A percentile compares a stretch with the other conserved stretches of the same genome.
Evolutionary conservation across 2,797 vertebrate genomes (phyloP).

Genomic region (Poeciliopsis infans): DNA sequence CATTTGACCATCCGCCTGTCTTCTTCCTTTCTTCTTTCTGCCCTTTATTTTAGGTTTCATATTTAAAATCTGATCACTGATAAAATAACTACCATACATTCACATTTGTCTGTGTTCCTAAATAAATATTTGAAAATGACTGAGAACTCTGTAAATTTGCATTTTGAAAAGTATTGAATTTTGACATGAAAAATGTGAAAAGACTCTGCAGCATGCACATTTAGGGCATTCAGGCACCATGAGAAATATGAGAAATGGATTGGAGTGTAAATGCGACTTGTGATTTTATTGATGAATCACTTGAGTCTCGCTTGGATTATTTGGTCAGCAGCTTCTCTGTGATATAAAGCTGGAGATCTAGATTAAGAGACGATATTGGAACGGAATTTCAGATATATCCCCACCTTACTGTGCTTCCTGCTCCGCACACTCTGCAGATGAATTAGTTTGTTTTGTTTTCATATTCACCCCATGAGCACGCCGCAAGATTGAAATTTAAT

Average conservation of each 20-base stretch:
- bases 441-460: conserved; percentile 50
- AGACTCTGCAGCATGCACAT: background rate
- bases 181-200: background rate
- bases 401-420: conserved; percentile 25
- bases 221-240: background rate
- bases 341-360: conserved; percentile 17
- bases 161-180: background rate
- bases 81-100: background rate
- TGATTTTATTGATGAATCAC: conserved; percentile 41
- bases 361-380: conserved; percentile 40
- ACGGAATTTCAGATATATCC: conserved; percentile 19
- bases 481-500: conserved; percentile 22
- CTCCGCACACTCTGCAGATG: conserved; percentile 39
- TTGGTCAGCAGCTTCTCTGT: conserved; percentile 32
- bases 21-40: background rate
- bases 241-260: conserved; percentile 5
- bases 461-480: conserved; percentile 23
- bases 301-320: conserved; percentile 25
- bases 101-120: background rate
- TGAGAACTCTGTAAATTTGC: background rate
- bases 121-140: background rate
- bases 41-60: background rate
- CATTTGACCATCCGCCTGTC: background rate
- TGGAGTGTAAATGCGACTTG: conserved; percentile 20
- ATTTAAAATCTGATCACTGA: background rate